These are phyloP conservation scores for Bombycilla garrulus DNA, from an alignment of 2,113 vertebrate genomes.

Conservation along the genomic window DNA sequence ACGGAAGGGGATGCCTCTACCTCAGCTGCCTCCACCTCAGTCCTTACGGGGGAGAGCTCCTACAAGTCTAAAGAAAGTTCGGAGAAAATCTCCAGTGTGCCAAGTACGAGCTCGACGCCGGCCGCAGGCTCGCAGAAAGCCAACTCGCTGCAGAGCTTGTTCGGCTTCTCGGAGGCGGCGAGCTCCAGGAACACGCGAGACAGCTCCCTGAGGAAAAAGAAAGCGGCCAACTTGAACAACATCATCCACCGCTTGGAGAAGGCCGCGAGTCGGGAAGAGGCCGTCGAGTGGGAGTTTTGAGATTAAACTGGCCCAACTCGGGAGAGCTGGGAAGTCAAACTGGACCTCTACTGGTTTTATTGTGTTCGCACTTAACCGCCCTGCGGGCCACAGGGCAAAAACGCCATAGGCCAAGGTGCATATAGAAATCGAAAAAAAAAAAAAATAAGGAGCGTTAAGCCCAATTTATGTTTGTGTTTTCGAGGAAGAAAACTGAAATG, in stretches of 20 bases:
- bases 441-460: conserved; percentile 79
- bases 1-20: conserved; percentile 81
- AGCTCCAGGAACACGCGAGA: conserved; percentile 89
- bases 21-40: conserved; percentile 79
- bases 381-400: conserved; percentile 95
- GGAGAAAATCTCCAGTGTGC: conserved; percentile 76
- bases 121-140: conserved; percentile 71
- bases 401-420: conserved; percentile 96
- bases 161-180: conserved; percentile 87
- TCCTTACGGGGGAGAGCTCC: conserved; percentile 71
- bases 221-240: conserved; percentile 97
- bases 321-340: conserved; percentile 76
- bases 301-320: conserved; percentile 75
- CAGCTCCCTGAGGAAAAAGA: conserved; percentile 96
- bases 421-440: conserved; percentile 73
- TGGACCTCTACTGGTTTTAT: conserved; percentile 84
- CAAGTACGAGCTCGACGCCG: conserved; percentile 83
- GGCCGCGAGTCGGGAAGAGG: conserved; percentile 94
- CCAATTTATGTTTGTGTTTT: conserved; percentile 84
- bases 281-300: conserved; percentile 97
- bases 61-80: conserved; percentile 69
- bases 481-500: conserved; percentile 83
- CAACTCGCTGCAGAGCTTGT: conserved; percentile 82
- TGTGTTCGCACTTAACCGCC: conserved; percentile 94
- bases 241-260: conserved; percentile 98